Evolutionary conservation across 2,797 vertebrate genomes (phyloP).

Genomic region (Sebastes taczanowskii): DNA sequence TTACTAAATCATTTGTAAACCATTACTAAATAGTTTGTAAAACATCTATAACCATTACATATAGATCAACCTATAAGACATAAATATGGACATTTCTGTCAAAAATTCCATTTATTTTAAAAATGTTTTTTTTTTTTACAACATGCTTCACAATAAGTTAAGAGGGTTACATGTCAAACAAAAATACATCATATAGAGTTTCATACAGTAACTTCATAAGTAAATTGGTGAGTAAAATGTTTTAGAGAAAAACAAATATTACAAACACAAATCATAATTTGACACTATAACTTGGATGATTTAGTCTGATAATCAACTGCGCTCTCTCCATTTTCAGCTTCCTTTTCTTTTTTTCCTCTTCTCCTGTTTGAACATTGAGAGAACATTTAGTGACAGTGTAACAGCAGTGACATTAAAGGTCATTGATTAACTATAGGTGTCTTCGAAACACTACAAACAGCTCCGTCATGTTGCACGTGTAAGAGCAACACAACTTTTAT

Average conservation of each 20-base stretch:
- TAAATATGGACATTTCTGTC: background rate
- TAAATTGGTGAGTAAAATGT: background rate
- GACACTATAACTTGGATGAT: constrained; percentile 54
- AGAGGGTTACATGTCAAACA: background rate
- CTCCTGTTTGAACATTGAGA: constrained; percentile 44
- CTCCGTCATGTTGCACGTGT: background rate
- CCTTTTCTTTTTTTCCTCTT: constrained; percentile 1
- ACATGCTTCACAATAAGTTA: background rate
- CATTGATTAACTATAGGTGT: background rate
- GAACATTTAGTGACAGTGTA: background rate
- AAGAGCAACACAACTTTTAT: background rate
- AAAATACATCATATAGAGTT: background rate
- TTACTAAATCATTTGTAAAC: no score
- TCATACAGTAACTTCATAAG: background rate
- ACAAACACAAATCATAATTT: background rate
- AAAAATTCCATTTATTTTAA: background rate
- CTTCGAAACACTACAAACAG: background rate
- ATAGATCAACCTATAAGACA: background rate
- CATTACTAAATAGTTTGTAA: no score
- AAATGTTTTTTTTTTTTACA: background rate
- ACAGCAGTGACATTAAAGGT: background rate
- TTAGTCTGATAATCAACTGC: background rate
- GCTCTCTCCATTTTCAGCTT: background rate
- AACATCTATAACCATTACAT: no score
- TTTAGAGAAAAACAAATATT: background rate